phyloP scores from a whole-genome alignment of 2,113 vertebrate species.

The Hepsetus odoe region DNA sequence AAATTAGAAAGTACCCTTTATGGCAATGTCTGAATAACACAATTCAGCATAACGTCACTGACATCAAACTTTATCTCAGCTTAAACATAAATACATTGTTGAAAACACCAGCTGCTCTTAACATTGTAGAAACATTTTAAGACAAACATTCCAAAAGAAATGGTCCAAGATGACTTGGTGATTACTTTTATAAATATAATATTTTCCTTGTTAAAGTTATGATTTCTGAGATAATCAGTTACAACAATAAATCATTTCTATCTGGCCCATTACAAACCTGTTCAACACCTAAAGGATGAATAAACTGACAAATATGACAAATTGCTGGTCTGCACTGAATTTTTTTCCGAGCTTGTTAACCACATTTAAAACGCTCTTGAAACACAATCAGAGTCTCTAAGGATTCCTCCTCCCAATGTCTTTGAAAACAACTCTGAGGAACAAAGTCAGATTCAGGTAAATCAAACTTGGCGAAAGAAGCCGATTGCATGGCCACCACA shows the following conservation, averaged over 20 bases:
- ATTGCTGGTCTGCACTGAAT: neutral
- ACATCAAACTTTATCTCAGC: neutral
- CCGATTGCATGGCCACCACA: constrained; percentile 6
- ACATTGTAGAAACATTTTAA: too few relatives aligned
- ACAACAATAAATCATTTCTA: too few relatives aligned
- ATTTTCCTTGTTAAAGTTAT: too few relatives aligned
- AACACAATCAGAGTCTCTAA: neutral
- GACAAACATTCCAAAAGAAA: too few relatives aligned
- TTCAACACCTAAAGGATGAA: neutral
- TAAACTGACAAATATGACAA: neutral
- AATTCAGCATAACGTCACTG: neutral
- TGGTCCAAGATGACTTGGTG: too few relatives aligned
- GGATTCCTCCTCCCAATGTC: neutral
- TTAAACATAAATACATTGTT: too few relatives aligned
- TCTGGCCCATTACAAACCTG: too few relatives aligned
- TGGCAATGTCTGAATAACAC: neutral
- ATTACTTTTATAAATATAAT: too few relatives aligned
- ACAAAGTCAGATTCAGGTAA: constrained; percentile 17
- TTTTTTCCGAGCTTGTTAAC: neutral
- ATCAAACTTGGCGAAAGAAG: constrained; percentile 6
- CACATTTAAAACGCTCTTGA: neutral
- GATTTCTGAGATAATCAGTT: too few relatives aligned
- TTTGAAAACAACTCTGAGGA: neutral
- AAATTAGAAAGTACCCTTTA: neutral
- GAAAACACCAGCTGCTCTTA: neutral